Base-by-base conservation (phyloP, 2,797 vertebrate genomes). In the Crax fasciolata region DNA sequence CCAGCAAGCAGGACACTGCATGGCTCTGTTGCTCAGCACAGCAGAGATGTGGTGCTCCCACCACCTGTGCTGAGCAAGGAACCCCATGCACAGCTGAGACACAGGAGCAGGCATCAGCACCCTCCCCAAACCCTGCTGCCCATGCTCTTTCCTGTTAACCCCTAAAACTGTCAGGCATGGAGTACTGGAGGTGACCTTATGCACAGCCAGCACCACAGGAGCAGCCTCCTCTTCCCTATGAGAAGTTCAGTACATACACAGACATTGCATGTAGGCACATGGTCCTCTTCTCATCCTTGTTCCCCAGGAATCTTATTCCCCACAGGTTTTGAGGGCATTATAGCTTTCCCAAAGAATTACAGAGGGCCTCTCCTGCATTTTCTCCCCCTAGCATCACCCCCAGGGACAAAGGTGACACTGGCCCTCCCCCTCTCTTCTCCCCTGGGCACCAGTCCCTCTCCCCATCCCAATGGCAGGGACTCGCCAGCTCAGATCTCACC, bases 401-500 rank as follows among this genome's bases (percentile, higher is more conserved):
- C 21, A 57, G 15, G 51, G 48, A 30, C 44, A 67, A 67, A 54
- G 30, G 10, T 27, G 90, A 49, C n/a, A 62, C 6, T 12, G 67
- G n/a, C 66, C 10, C 7, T 49, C 25, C 48, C 51, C 10, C 54
- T 79, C n/a, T 9, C 11, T 59, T 61, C 20, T 48, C 17, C 35
- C 58, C 41, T 21, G 49, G 19, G 5, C 13, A 66, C 17, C n/a
- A 87, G 4, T 15, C 14, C 35, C 3, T 57, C 39, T 41, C 30
- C 43, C 35, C 28, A 28, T 23, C n/a, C 59, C 41, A 38, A 3
- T n/a, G 18, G 11, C 25, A 17, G 73, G 32, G 38, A 17, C n/a
- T 43, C 58, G 41, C 25, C 63, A 19, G 16, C 27, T 57, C 80
- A 15, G 51, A 14, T 54, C 96, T 97, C 90, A 97, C 97, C 97